Evolutionary conservation across 2,113 vertebrate genomes (phyloP).

Genomic region (Sorex araneus): DNA sequence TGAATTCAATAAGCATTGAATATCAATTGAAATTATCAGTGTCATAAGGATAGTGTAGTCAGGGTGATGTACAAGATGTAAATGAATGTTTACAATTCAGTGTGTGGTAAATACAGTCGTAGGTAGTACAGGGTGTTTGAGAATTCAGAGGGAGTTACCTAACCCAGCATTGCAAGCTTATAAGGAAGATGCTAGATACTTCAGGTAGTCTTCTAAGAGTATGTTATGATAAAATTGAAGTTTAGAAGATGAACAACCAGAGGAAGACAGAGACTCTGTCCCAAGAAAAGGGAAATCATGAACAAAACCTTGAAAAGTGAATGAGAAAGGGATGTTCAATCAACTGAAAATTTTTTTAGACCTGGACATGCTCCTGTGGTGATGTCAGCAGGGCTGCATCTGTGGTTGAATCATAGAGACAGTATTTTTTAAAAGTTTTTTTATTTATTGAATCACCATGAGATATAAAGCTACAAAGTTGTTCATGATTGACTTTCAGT

Average conservation of each 20-base stretch:
- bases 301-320: slow-evolving; percentile 47
- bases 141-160: background rate
- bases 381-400: too few relatives aligned
- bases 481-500: too few relatives aligned
- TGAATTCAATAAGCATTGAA: slow-evolving; percentile 20
- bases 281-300: background rate
- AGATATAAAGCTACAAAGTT: too few relatives aligned
- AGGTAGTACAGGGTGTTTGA: background rate
- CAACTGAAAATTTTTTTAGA: too few relatives aligned
- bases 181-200: background rate
- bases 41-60: background rate
- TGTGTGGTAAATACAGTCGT: background rate
- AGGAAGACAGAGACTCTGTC: too few relatives aligned
- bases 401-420: too few relatives aligned
- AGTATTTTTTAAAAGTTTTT: too few relatives aligned
- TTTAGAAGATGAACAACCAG: too few relatives aligned
- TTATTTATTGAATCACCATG: too few relatives aligned
- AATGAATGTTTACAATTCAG: background rate
- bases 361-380: too few relatives aligned
- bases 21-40: slow-evolving; percentile 21
- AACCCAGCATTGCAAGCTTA: background rate
- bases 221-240: background rate
- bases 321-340: slow-evolving; percentile 12
- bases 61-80: background rate
- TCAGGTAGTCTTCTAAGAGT: slow-evolving; percentile 4